phyloP scores from a whole-genome alignment of 2,888 invertebrate genomes.

The Mantis religiosa region DNA sequence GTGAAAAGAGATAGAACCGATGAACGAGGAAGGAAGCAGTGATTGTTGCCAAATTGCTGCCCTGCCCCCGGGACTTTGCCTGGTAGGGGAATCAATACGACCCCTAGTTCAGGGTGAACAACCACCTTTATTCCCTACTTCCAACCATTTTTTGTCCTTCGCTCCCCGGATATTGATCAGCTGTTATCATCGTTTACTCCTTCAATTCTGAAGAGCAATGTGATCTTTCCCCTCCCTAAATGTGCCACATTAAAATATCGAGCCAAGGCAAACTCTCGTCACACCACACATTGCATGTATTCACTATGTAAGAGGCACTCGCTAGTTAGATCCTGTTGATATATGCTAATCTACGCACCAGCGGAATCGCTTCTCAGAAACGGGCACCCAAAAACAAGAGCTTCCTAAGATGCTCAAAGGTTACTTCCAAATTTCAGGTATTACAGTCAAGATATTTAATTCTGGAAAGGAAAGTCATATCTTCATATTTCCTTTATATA shows the following conservation, averaged over 20 bases:
- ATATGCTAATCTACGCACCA: too few relatives aligned
- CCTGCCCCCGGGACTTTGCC: slow-evolving; percentile 3
- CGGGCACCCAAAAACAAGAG: too few relatives aligned
- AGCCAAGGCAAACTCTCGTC: not conserved
- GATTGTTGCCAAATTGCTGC: slow-evolving; percentile 33
- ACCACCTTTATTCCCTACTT: not conserved
- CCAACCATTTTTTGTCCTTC: not conserved
- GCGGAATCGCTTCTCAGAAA: too few relatives aligned
- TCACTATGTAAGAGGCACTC: too few relatives aligned
- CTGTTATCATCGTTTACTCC: not conserved
- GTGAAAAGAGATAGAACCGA: not conserved
- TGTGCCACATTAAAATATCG: not conserved
- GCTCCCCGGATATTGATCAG: not conserved
- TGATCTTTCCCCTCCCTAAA: not conserved
- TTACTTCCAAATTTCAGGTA: too few relatives aligned
- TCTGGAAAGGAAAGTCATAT: too few relatives aligned
- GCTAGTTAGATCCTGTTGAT: too few relatives aligned
- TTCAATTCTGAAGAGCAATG: not conserved
- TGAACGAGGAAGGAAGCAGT: slow-evolving; percentile 25
- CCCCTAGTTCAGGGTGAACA: slow-evolving; percentile 1
- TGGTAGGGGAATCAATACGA: slow-evolving; percentile 30
- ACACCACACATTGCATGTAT: too few relatives aligned
- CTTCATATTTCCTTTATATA: too few relatives aligned
- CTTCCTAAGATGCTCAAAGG: too few relatives aligned
- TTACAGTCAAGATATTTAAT: too few relatives aligned